These are phyloP conservation scores for Phrynocephalus forsythii DNA, from an alignment of 2,797 vertebrate species.

Conservation along the genomic window DNA sequence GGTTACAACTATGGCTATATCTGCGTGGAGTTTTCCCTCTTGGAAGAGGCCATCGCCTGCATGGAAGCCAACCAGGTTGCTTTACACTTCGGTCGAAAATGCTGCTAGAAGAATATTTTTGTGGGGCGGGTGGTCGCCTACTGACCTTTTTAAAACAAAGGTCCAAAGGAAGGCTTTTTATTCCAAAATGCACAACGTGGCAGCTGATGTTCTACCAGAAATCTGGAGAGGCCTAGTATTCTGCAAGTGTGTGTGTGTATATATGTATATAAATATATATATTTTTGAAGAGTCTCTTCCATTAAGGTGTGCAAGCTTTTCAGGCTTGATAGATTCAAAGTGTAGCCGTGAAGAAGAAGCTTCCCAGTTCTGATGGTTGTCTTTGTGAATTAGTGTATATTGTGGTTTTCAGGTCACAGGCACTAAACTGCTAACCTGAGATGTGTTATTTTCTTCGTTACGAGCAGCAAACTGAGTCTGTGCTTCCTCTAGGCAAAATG, in stretches of 20 bases:
- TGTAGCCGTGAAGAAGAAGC: slow-evolving; percentile 40
- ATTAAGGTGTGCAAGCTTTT: slow-evolving; percentile 42
- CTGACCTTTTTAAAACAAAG: slow-evolving; percentile 64
- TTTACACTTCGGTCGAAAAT: slow-evolving; percentile 94
- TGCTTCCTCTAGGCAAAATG: slow-evolving; percentile 20
- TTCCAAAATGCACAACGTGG: slow-evolving; percentile 52
- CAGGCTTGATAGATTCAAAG: slow-evolving; percentile 53
- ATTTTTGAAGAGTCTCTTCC: slow-evolving; percentile 36
- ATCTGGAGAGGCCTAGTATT: slow-evolving; percentile 57
- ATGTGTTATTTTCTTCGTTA: slow-evolving; percentile 42
- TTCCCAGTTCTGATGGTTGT: slow-evolving; percentile 54
- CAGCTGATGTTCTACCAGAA: slow-evolving; percentile 62
- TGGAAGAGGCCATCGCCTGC: slow-evolving; percentile 99
- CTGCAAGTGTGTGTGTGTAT: slow-evolving; percentile 51
- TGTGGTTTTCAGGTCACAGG: slow-evolving; percentile 36
- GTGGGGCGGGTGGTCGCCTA: slow-evolving; percentile 76
- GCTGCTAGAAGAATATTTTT: slow-evolving; percentile 81
- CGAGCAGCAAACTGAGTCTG: slow-evolving; percentile 19
- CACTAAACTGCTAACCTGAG: slow-evolving; percentile 37
- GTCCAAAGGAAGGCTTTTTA: slow-evolving; percentile 69
- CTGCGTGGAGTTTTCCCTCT: slow-evolving; percentile 99
- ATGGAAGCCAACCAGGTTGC: slow-evolving; percentile 99
- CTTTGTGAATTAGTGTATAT: slow-evolving; percentile 50
- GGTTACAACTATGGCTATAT: slow-evolving; percentile 99
- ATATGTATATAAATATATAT: neutral